phyloP scores from a whole-genome alignment of 92 coral and sea anemone genomes.

The Porites evermanni region DNA sequence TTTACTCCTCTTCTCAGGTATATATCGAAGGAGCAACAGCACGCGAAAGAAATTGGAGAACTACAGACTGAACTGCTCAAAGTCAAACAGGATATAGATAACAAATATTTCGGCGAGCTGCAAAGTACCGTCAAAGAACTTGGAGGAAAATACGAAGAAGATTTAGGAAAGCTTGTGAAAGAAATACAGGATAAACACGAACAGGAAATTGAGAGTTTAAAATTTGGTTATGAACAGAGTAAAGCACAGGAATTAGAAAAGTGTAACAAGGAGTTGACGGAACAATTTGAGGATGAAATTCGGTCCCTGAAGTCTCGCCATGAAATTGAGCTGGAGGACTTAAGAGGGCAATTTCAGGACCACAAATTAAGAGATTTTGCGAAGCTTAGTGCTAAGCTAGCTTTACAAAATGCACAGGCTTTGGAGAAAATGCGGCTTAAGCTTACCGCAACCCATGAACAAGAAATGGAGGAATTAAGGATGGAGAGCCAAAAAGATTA shows the following conservation, averaged over 20 bases:
- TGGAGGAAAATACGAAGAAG: slow-evolving; percentile 79
- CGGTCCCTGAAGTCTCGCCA: slow-evolving; percentile 69
- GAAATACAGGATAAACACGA: slow-evolving; percentile 74
- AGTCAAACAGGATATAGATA: slow-evolving; percentile 74
- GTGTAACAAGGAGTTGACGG: slow-evolving; percentile 38
- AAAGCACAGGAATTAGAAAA: slow-evolving; percentile 64
- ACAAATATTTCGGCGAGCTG: slow-evolving; percentile 70
- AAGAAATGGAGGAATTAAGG: slow-evolving; percentile 80
- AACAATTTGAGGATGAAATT: slow-evolving; percentile 65
- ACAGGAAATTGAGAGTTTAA: slow-evolving; percentile 64
- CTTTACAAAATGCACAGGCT: slow-evolving; percentile 79
- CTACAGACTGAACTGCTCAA: slow-evolving; percentile 77
- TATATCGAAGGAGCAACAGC: slow-evolving; percentile 77
- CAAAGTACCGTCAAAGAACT: slow-evolving; percentile 83
- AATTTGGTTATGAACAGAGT: slow-evolving; percentile 56
- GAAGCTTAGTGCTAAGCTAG: slow-evolving; percentile 76
- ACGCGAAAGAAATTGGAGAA: slow-evolving; percentile 70
- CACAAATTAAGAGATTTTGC: slow-evolving; percentile 79
- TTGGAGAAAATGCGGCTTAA: slow-evolving; percentile 72
- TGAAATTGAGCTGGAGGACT: slow-evolving; percentile 81
- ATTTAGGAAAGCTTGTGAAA: slow-evolving; percentile 68
- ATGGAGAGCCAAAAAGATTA: slow-evolving; percentile 92
- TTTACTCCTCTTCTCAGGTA: slow-evolving; percentile 54
- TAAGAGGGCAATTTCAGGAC: slow-evolving; percentile 75
- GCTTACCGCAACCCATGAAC: slow-evolving; percentile 74